Evolutionary conservation across 1,140 invertebrate genomes (phyloP).

Genomic region (Gryllus bimaculatus): DNA sequence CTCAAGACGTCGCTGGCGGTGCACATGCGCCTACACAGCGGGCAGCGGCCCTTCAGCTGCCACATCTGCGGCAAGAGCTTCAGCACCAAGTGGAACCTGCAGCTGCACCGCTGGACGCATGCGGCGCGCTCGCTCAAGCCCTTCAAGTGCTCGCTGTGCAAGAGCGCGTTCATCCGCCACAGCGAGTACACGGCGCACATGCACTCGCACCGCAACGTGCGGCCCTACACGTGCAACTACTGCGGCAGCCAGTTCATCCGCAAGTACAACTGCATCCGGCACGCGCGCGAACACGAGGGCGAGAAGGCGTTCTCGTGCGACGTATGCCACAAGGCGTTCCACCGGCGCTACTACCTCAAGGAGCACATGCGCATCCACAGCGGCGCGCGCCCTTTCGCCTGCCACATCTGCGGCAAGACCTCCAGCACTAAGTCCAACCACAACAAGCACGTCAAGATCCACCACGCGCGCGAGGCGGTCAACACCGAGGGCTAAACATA

Average conservation of each 20-base stretch:
- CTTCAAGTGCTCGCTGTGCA: conserved; percentile 74
- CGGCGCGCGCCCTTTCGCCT: conserved; percentile 69
- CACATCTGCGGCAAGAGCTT: conserved; percentile 75
- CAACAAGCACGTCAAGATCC: conserved; percentile 78
- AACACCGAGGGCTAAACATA: conserved; percentile 45
- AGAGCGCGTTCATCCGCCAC: conserved; percentile 69
- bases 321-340: conserved; percentile 78
- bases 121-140: conserved; percentile 70
- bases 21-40: conserved; percentile 69
- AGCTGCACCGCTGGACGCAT: conserved; percentile 83
- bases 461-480: conserved; percentile 73
- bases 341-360: conserved; percentile 75
- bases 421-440: conserved; percentile 81
- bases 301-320: conserved; percentile 82
- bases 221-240: conserved; percentile 82
- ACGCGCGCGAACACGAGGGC: conserved; percentile 81
- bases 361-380: conserved; percentile 79
- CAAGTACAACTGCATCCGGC: conserved; percentile 84
- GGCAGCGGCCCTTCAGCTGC: conserved; percentile 63
- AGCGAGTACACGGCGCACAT: conserved; percentile 72
- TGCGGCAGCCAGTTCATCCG: conserved; percentile 89
- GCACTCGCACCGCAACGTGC: conserved; percentile 68
- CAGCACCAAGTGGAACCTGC: conserved; percentile 80
- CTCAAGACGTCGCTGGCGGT: conserved; percentile 66
- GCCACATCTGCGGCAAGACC: conserved; percentile 77